These are phyloP conservation scores for Tichodroma muraria DNA, from an alignment of 2,113 vertebrate species.

Conservation along the genomic window DNA sequence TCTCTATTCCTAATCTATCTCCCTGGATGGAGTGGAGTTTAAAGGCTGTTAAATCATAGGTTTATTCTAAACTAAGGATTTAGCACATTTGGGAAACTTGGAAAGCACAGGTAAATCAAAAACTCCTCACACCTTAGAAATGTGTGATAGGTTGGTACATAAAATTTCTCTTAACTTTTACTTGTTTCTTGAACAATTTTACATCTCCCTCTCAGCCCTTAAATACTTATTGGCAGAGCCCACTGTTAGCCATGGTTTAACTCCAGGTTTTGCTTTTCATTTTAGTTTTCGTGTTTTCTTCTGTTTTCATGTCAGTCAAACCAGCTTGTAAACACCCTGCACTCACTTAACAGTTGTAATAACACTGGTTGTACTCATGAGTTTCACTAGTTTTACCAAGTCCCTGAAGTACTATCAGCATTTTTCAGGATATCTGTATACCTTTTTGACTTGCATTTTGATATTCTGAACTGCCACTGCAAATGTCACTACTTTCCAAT, in stretches of 20 bases:
- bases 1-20: not conserved
- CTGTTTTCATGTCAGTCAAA: not conserved
- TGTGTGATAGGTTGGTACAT: not conserved
- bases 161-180: not conserved
- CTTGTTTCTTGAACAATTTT: not conserved
- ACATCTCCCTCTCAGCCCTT: not conserved
- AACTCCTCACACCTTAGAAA: not conserved
- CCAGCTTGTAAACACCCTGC: not conserved
- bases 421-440: not conserved
- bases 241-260: not conserved
- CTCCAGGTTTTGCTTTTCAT: not conserved
- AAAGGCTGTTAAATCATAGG: not conserved
- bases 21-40: not conserved
- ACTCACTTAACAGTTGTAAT: not conserved
- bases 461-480: not conserved
- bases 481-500: not conserved
- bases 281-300: too few relatives aligned
- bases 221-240: not conserved
- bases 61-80: not conserved
- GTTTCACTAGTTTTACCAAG: not conserved
- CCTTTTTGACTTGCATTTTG: not conserved
- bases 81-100: not conserved
- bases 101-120: not conserved
- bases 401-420: not conserved
- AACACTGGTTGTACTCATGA: not conserved